Evolutionary conservation across 2,113 vertebrate species (phyloP), one percentile per base, ranked within the genome.

Genomic region (Centropristis striata): DNA sequence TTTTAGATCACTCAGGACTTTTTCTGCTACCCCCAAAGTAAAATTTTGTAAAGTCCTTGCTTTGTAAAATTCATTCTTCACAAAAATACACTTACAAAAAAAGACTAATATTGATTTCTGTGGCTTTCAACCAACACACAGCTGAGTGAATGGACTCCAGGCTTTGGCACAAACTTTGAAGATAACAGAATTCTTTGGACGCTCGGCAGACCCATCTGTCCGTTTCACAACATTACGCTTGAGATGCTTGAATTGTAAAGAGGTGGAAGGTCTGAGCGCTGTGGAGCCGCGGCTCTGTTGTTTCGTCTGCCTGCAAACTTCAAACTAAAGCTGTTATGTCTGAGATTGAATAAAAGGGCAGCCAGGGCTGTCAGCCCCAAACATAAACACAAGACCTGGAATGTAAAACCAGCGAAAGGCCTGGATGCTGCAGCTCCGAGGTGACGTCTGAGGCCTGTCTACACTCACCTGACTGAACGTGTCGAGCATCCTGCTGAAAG

Each of bases 281-380:
- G 42, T 0, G 67, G 85, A 81, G 80, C 75, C 78, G 27, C 6
- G 14, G 53, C 60, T n/a, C 13, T 0, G 67, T 68, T 90, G 81
- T 80, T 89, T 71, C 58, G 85, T 83, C 89, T 90, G 60, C 58
- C 60, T 49, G 27, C 11, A 0, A 55, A 53, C 68, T 50, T 69
- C 66, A 21, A 21, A 92, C 83, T 70, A 81, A 88, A 71, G 83
- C 83, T 85, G 90, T 86, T 88, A 63, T 74, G 87, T 81, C 85
- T 87, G 68, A 27, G 64, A 46, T 14, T 0, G 25, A 69, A 61
- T 41, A 47, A 69, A 83, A 57, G 47, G 53, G 42, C 58, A 42
- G 46, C 25, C 67, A 27, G 44, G 68, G 65, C 70, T 64, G 75
- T 71, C 9, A 6, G 44, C 57, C 36, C 36, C n/a, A 7, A 14